Evolutionary conservation across 2,888 invertebrate genomes (phyloP).

Genomic region (Girardia tigrina): DNA sequence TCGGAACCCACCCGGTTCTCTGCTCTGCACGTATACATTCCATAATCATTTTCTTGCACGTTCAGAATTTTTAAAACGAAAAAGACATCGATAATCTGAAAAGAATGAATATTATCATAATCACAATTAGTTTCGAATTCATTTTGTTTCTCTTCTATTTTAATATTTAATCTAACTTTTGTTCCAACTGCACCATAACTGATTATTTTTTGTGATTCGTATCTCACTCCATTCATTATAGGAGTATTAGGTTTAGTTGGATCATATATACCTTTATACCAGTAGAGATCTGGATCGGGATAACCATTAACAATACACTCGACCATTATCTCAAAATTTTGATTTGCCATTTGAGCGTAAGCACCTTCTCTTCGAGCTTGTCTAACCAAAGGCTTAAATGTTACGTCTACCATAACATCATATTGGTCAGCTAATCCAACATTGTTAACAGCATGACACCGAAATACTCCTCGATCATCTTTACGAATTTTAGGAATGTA

Average conservation of each 20-base stretch:
- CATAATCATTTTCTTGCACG: conserved; percentile 27
- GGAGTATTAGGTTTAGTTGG: conserved; percentile 24
- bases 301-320: conserved; percentile 34
- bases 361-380: conserved; percentile 42
- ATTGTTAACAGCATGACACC: conserved; percentile 49
- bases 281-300: conserved; percentile 35
- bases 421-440: conserved; percentile 46
- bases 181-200: conserved; percentile 35
- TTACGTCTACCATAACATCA: conserved; percentile 43
- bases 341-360: conserved; percentile 44
- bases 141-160: too few species aligned
- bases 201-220: conserved; percentile 32
- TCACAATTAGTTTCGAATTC: too few species aligned
- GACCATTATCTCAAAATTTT: conserved; percentile 27
- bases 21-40: conserved; percentile 33
- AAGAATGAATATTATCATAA: not conserved
- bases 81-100: conserved; percentile 35
- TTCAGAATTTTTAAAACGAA: conserved; percentile 29
- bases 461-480: conserved; percentile 44
- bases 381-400: conserved; percentile 42
- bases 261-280: conserved; percentile 35
- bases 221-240: conserved; percentile 8
- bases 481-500: conserved; percentile 38
- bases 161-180: conserved; percentile 34
- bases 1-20: not conserved